phyloP scores from a whole-genome alignment of 2,888 invertebrate species.

The Amphimallon solstitiale region DNA sequence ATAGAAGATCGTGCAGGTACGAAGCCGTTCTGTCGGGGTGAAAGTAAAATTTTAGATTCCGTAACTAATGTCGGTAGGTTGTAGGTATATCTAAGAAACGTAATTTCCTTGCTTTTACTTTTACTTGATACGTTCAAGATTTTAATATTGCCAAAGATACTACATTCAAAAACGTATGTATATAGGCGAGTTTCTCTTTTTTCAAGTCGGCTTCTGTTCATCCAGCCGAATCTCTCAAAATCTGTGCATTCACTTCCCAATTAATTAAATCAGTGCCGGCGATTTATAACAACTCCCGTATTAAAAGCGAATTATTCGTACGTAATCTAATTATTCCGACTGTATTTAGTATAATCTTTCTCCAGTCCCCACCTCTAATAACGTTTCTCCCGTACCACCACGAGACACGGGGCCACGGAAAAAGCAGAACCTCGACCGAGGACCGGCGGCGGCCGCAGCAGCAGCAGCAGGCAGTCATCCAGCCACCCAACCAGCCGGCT shows the following conservation, averaged over 20 bases:
- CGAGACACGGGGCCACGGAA: background rate
- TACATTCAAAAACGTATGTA: no score
- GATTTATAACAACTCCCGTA: conserved; percentile 60
- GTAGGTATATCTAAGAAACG: no score
- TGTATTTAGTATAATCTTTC: conserved; percentile 61
- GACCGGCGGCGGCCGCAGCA: background rate
- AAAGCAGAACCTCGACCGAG: background rate
- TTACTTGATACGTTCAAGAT: no score
- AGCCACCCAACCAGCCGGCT: conserved; percentile 44
- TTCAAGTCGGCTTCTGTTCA: background rate
- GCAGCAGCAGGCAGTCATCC: background rate
- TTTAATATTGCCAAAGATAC: no score
- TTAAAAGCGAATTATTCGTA: conserved; percentile 62
- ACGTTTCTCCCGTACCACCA: background rate
- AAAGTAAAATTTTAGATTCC: no score
- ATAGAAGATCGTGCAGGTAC: no score
- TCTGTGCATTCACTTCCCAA: conserved; percentile 22
- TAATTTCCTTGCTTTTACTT: no score
- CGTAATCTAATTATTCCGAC: conserved; percentile 63
- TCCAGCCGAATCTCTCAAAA: no score
- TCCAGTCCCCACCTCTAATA: background rate
- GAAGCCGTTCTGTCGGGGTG: no score
- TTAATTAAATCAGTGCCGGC: conserved; percentile 55
- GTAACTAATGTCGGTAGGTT: no score
- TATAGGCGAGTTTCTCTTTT: no score